Evolutionary conservation across 2,888 invertebrate species (phyloP), one percentile per base, ranked within the genome.

Genomic region (Eupithecia subumbrata): DNA sequence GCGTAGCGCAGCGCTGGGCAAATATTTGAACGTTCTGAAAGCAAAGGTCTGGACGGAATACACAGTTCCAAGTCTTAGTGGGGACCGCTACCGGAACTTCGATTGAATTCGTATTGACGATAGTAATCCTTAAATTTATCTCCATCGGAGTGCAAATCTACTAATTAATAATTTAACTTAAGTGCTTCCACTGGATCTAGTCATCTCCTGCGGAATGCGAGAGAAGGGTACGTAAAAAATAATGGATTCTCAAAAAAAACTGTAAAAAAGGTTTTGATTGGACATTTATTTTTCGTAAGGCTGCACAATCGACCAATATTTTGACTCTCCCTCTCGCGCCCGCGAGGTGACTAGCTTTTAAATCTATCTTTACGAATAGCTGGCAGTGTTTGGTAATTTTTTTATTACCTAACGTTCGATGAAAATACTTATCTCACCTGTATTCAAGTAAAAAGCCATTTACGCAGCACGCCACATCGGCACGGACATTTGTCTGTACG

Each of bases 21-120:
- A 75, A 75, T 75, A 72, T 77, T 77, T 77, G 77, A 60, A 73
- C 71, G 37, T 52, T 75, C 72, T 48, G 60, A 71, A 64, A 72
- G 37, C 18, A 45, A 52, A 74, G 72, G 72, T 74, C 70, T 48
- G 67, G 40, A 25, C 74, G 48, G 67, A 73, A 63, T 66, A 76
- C 69, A 72, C 71, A 71, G 60, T 34, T 34, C 16, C n/a, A 56
- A 66, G 52, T 56, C 52, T 2, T 11, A 56, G 66, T 63, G 25
- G 60, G 34, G 40, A n/a, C 66, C 34, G 40, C 37, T n/a, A 40
- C 40, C 66, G n/a, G 37, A 67, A 67, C 66, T 67, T 37, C 22
- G 40, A 67, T 67, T 40, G 40, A 37, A 67, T 67, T 40, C 37
- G n/a, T 67, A 40, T 67, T 67, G 66, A 67, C 66, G 37, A 40